Evolutionary conservation across 2,113 vertebrate species (phyloP).

Genomic region (Sapajus apella): DNA sequence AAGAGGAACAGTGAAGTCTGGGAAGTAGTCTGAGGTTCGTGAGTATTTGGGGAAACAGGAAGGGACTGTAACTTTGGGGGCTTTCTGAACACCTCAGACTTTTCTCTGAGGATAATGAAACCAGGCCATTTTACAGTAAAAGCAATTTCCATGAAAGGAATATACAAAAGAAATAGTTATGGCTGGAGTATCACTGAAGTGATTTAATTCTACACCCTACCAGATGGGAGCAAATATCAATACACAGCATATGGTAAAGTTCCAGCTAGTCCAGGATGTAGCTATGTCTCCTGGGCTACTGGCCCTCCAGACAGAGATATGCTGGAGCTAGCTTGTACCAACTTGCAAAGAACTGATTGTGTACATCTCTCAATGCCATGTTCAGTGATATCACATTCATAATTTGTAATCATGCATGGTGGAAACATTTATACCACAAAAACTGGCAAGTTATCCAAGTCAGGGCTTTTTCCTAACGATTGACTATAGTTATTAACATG

Average conservation of each 20-base stretch:
- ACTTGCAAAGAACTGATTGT: not conserved
- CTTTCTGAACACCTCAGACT: not conserved
- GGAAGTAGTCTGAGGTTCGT: not conserved
- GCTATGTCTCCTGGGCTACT: not conserved
- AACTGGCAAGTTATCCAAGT: conserved; percentile 4
- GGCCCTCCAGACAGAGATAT: not conserved
- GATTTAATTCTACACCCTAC: not conserved
- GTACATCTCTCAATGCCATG: not conserved
- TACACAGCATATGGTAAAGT: not conserved
- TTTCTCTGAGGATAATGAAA: not conserved
- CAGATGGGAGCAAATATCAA: not conserved
- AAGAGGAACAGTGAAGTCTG: not conserved
- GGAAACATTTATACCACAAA: not conserved
- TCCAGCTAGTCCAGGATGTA: not conserved
- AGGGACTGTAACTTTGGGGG: not conserved
- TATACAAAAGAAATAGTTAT: not conserved
- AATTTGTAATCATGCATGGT: not conserved
- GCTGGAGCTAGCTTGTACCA: not conserved
- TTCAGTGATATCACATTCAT: not conserved
- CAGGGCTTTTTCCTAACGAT: not conserved
- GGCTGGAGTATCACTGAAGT: not conserved
- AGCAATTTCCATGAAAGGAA: not conserved
- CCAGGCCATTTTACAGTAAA: not conserved
- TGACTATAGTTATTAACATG: not conserved
- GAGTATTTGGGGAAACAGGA: not conserved